Conservation (phyloP, 30 jellyfish, hydroid and myxozoan species). For the Cassiopea andromeda region DNA sequence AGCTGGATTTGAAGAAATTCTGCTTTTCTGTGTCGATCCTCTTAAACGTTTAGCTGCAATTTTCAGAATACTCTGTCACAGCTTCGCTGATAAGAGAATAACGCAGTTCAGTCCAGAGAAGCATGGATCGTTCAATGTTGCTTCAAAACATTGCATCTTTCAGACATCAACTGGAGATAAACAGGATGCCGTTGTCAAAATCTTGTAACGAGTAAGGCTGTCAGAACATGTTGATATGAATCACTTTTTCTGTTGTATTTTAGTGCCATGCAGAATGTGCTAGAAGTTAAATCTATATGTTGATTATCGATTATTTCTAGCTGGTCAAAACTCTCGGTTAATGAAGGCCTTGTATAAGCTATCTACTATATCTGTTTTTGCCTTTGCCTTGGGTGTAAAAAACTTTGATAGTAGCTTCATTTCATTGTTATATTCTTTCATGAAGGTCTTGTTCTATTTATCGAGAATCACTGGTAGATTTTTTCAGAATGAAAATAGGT, state of each 20-base stretch:
- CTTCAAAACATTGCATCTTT: constrained; percentile 92
- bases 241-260: background rate
- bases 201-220: constrained; percentile 95
- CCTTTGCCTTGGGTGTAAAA: too few species aligned
- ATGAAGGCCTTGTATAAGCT: too few species aligned
- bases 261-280: background rate
- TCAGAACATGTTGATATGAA: background rate
- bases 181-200: constrained; percentile 92
- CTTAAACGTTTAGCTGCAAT: background rate
- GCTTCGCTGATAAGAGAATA: background rate
- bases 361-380: too few species aligned
- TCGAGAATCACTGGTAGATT: too few species aligned
- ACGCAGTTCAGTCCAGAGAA: background rate
- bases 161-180: constrained; percentile 75
- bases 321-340: too few species aligned
- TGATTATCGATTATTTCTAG: too few species aligned
- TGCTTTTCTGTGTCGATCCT: background rate
- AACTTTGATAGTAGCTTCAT: too few species aligned
- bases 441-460: too few species aligned
- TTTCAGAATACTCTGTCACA: background rate
- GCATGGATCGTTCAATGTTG: constrained; percentile 85
- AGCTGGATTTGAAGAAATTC: background rate
- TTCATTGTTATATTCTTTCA: too few species aligned
- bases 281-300: too few species aligned
- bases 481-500: too few species aligned